Evolutionary conservation across 2,888 invertebrate genomes (phyloP), one percentile per base, ranked within the genome.

Genomic region (Lamproptera curius): DNA sequence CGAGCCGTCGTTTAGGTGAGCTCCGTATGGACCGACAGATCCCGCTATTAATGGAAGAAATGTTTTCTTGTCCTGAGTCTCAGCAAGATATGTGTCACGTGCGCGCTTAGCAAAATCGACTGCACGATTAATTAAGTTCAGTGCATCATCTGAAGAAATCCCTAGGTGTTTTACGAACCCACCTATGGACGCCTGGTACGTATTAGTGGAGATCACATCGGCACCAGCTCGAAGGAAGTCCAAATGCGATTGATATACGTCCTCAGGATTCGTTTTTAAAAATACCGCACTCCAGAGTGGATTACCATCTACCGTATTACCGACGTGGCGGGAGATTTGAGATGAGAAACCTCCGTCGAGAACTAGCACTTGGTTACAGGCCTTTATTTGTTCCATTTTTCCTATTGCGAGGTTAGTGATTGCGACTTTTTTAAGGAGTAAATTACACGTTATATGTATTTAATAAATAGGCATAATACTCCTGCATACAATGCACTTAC

Each of bases 1-100:
- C 0, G 97, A 97, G 1, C 94, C 94, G 71, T 98, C 96, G 59
- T 94, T 92, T 44, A 96, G 83, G 61, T 92, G 92, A 0, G 97
- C 97, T 0, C 97, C 98, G 68, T 95, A 97, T 0, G 98, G 96
- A 0, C 98, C 98, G 15, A 97, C 91, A 0, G 97, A 95, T 0
- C 96, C 98, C 0, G 93, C 95, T 42, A 97, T 89, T 35, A 92
- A 67, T 13, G 67, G 64, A 1, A 52, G 61, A 5, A 54, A 53
- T 8, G 57, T 54, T 20, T 53, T 42, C 1, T 58, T 56, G n/a
- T n/a, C n/a, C 6, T 20, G 20, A 59, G 85, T 79, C 62, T 91
- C 89, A 37, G 89, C 71, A 17, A 89, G 56, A 63, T 89, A 93
- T 43, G 80, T 86, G n/a, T 89, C 81, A 40, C 91, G 89, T 0